A percentile compares a stretch with the other conserved stretches of the same genome.
These are phyloP conservation scores for Drosophila oshimai DNA, from an alignment of 1,140 invertebrate genomes.

Conservation along the genomic window DNA sequence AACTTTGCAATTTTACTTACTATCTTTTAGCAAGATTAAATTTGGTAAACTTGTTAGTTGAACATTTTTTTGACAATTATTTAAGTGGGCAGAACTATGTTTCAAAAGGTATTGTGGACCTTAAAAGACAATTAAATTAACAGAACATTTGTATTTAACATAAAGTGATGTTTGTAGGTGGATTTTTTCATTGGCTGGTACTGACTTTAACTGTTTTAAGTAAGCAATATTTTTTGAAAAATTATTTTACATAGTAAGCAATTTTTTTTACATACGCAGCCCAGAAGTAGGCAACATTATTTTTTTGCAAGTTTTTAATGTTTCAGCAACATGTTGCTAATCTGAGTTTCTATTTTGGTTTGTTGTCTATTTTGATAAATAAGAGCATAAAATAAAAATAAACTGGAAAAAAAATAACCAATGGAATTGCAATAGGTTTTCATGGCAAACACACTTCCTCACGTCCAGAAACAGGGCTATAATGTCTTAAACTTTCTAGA, in stretches of 20 bases:
- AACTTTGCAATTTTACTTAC: too few relatives aligned
- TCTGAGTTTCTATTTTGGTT: not conserved
- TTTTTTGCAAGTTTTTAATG: not conserved
- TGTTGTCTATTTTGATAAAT: not conserved
- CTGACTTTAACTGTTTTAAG: too few relatives aligned
- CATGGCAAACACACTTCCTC: not conserved
- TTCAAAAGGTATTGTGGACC: too few relatives aligned
- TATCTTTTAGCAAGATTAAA: too few relatives aligned
- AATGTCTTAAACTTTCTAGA: not conserved
- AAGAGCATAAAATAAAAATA: not conserved
- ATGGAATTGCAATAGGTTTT: not conserved
- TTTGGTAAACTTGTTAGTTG: too few relatives aligned
- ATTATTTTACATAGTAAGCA: not conserved
- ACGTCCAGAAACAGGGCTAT: constrained; percentile 7
- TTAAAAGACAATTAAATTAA: too few relatives aligned
- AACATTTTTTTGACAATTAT: too few relatives aligned
- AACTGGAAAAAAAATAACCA: not conserved
- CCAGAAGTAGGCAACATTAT: constrained; percentile 41
- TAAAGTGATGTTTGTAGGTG: too few relatives aligned
- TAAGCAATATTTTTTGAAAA: too few relatives aligned
- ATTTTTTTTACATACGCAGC: not conserved
- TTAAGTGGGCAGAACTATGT: too few relatives aligned
- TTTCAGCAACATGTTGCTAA: constrained; percentile 17
- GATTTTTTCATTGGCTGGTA: too few relatives aligned
- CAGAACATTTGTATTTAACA: too few relatives aligned